A percentile compares a stretch with the other conserved stretches of the same genome.
Evolutionary conservation across 2,888 invertebrate genomes (phyloP).

Genomic region (Troides oblongomaculatus): DNA sequence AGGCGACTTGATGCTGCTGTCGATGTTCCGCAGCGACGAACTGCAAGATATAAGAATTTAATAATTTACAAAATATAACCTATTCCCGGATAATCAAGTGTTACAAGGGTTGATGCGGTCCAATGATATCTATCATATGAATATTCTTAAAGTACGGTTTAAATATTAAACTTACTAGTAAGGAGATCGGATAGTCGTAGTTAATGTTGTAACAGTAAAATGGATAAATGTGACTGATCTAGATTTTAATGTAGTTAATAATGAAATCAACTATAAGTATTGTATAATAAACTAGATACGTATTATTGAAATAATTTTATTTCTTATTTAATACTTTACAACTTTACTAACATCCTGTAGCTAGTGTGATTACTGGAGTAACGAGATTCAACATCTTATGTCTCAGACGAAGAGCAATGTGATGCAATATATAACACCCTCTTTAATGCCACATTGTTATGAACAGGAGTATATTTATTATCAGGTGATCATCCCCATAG

Average conservation of each 20-base stretch:
- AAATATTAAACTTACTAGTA: constrained; percentile 13
- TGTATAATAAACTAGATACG: constrained; percentile 24
- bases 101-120: constrained; percentile 22
- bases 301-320: neutral
- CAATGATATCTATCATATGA: constrained; percentile 7
- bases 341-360: no score
- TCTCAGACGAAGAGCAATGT: no score
- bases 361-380: no score
- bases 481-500: no score
- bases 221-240: constrained; percentile 34
- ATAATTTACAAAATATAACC: neutral
- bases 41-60: neutral
- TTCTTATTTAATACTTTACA: neutral
- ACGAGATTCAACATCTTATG: no score
- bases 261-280: constrained; percentile 18
- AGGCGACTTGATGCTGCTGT: neutral
- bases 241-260: constrained; percentile 27
- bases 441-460: no score
- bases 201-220: constrained; percentile 10
- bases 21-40: no score
- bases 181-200: constrained; percentile 12
- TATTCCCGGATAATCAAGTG: constrained; percentile 9
- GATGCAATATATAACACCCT: no score
- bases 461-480: no score
- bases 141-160: constrained; percentile 25